Evolutionary conservation across 2,113 vertebrate genomes (phyloP), one percentile per base, ranked within the genome.

Genomic region (Vanacampus margaritifer): DNA sequence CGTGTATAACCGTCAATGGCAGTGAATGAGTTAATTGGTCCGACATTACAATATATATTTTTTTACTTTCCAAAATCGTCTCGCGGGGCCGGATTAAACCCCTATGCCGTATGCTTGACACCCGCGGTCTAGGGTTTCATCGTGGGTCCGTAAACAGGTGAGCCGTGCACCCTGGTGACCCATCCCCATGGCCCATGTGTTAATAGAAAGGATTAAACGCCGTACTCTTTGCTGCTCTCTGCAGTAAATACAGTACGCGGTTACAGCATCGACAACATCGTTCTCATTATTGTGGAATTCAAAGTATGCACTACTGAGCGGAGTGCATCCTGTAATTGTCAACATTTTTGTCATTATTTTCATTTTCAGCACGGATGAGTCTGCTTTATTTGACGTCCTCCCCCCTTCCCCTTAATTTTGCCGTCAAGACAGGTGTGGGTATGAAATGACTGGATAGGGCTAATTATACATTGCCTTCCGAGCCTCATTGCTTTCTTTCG

Each of bases 131-230:
- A 71, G 73, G 73, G 82, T 91, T 90, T 89, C 86, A 36, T 16
- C 65, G 37, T 67, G 70, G 79, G 78, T 62, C 79, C 83, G 84
- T 90, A 88, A 91, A 89, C 86, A 85, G 85, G 87, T 89, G 84
- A 85, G 73, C 72, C 37, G 75, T 54, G 72, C 82, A 79, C 79
- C 62, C 79, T 73, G 58, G 51, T 73, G 64, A 64, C 75, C 74
- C 67, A 50, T 82, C 73, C 56, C 45, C 36, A 2, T 57, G 63
- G 64, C 60, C 65, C 69, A 65, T 63, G 67, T 73, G 71, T 75
- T 82, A 84, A 86, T 78, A 65, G 51, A 78, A 71, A 50, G 73
- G 68, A 82, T 86, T 73, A 74, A 43, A 60, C 66, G 28, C 28
- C 4, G 28, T 32, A 21, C 10, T 23, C 64, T 65, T 46, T 58